These are phyloP conservation scores for Galago senegalensis DNA, from an alignment of 2,797 vertebrate species.

Conservation along the genomic window DNA sequence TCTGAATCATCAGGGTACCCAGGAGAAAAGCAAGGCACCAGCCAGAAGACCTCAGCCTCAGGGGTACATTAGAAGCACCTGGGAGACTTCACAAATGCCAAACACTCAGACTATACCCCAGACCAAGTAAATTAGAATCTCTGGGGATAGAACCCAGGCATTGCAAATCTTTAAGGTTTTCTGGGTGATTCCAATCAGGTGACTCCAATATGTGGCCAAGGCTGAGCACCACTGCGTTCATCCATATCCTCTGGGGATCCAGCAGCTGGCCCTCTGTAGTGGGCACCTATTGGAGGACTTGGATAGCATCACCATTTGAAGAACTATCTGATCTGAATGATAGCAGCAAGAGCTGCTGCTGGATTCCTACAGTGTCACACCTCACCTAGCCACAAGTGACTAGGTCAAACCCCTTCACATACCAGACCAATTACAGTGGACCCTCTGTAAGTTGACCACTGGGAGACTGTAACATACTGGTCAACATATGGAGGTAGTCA, in stretches of 20 bases:
- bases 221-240: neutral
- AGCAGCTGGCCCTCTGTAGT: neutral
- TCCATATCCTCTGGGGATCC: neutral
- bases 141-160: too few species aligned
- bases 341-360: neutral
- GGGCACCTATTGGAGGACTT: neutral
- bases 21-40: neutral
- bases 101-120: neutral
- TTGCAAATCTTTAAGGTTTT: neutral
- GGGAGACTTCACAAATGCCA: neutral
- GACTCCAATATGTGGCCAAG: neutral
- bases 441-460: too few species aligned
- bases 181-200: neutral
- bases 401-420: neutral
- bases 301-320: neutral
- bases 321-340: neutral
- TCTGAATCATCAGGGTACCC: neutral
- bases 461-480: too few species aligned
- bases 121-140: neutral
- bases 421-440: neutral
- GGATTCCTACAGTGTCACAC: neutral
- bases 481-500: too few species aligned
- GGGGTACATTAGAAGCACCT: neutral
- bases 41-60: neutral
- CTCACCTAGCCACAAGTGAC: neutral